Evolutionary conservation across 2,888 invertebrate species (phyloP), one percentile per base, ranked within the genome.

Genomic region (Luperina testacea): DNA sequence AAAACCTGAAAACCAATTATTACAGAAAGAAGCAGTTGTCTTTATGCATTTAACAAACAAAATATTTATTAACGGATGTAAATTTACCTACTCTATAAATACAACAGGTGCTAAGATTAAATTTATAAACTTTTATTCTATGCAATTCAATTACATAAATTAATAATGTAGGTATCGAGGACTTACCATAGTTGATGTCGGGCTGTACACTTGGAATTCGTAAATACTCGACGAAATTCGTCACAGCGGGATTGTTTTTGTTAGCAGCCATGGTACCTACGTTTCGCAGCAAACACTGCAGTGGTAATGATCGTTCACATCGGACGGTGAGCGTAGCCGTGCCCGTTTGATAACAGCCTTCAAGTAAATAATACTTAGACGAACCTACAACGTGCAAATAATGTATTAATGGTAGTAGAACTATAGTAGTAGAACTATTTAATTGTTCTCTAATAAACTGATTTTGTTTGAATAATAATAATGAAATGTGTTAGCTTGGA

Each of bases 181-280:
- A 91, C 95, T 97, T 93, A 98, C 98, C 97, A 93, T 98, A 98
- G 91, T 98, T 97, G 53, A 98, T 97, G 89, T 98, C 94, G 0
- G 98, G 98, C 80, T 98, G 98, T 2, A 98, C 98, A 78, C 98
- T 98, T 32, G 98, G 98, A 90, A 98, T 98, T 88, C 97, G 96
- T 75, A 98, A 94, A 95, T 98, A 98, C 89, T 98, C 97, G 65
- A 98, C 96, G 92, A 98, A 98, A 92, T 97, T 97, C 65, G 97
- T 97, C 72, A 98, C 97, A 69, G 98, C 97, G 83, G 95, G 84
- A 89, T 95, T 95, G 78, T 92, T 95, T 87, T 92, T 90, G 89
- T 95, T 91, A 48, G 90, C 84, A 75, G 95, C 90, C 96, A 96
- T 96, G 77, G 85, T 82, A 90, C 82, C 85, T 83, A 90, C 82